phyloP scores from a whole-genome alignment of 2,797 vertebrate species.

The Microcaecilia unicolor region DNA sequence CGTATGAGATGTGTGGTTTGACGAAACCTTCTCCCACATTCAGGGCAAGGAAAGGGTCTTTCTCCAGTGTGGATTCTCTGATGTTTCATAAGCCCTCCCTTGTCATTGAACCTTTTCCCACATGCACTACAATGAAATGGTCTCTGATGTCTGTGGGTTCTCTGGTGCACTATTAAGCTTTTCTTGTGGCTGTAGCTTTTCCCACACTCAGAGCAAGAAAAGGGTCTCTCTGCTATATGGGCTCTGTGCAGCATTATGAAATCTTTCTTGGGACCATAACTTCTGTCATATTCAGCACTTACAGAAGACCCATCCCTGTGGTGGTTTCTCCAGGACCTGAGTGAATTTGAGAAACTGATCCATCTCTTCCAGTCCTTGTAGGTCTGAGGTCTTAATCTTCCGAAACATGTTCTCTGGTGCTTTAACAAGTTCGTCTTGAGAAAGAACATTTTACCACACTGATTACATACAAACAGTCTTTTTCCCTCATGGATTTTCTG shows the following conservation, averaged over 20 bases:
- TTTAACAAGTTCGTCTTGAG: background rate
- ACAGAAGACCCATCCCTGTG: too few species aligned
- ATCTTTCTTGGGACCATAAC: too few species aligned
- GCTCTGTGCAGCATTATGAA: too few species aligned
- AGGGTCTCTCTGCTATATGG: conserved; percentile 59
- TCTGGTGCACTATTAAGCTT: conserved; percentile 63
- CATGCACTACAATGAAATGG: background rate
- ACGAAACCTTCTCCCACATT: background rate
- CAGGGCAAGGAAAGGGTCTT: conserved; percentile 4
- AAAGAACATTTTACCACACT: background rate
- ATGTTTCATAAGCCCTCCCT: conserved; percentile 25
- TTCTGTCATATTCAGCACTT: too few species aligned
- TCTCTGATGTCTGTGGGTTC: conserved; percentile 55
- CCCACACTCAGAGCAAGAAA: conserved; percentile 57
- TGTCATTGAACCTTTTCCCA: conserved; percentile 25
- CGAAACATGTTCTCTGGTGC: background rate
- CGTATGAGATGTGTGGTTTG: background rate
- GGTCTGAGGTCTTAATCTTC: too few species aligned
- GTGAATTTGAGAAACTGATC: too few species aligned
- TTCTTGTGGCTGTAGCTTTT: conserved; percentile 64
- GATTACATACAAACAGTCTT: background rate
- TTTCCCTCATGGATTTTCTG: too few species aligned
- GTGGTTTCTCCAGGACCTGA: too few species aligned
- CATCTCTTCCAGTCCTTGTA: too few species aligned
- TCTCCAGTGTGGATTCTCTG: conserved; percentile 30